These are phyloP conservation scores for Lysandra coridon DNA, from an alignment of 2,888 invertebrate species.

Conservation along the genomic window DNA sequence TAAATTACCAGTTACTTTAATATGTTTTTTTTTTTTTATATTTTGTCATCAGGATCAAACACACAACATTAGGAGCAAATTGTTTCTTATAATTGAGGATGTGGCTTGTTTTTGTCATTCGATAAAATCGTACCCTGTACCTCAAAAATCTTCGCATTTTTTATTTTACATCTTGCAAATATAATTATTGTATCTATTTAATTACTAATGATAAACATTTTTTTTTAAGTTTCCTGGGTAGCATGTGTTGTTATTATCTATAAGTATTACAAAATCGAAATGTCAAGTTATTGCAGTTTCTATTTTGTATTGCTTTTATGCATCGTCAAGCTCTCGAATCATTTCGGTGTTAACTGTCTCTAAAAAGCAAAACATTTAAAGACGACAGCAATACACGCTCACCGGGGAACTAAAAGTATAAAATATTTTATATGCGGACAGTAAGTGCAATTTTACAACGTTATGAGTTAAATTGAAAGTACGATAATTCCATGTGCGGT, in stretches of 20 bases:
- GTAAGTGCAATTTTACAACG: conserved; percentile 19
- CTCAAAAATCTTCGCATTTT: background rate
- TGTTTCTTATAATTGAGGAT: conserved; percentile 19
- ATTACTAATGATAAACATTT: too few species aligned
- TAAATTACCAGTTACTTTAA: conserved; percentile 17
- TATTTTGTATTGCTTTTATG: background rate
- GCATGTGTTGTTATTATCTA: background rate
- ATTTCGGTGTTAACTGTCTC: background rate
- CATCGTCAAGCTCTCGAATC: background rate
- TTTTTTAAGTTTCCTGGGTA: too few species aligned
- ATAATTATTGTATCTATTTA: too few species aligned
- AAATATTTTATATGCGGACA: background rate
- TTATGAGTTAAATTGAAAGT: conserved; percentile 25
- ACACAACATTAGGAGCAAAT: conserved; percentile 14
- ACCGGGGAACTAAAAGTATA: background rate
- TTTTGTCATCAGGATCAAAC: conserved; percentile 15
- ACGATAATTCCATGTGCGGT: conserved; percentile 7
- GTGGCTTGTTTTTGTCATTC: background rate
- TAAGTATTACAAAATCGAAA: background rate
- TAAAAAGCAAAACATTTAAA: background rate
- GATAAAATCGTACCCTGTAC: background rate
- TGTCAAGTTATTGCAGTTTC: background rate
- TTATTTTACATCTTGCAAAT: background rate
- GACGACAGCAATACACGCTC: background rate
- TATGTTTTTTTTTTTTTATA: conserved; percentile 21